phyloP scores from a whole-genome alignment of 2,888 invertebrate species.

The Pyrrhia umbra region DNA sequence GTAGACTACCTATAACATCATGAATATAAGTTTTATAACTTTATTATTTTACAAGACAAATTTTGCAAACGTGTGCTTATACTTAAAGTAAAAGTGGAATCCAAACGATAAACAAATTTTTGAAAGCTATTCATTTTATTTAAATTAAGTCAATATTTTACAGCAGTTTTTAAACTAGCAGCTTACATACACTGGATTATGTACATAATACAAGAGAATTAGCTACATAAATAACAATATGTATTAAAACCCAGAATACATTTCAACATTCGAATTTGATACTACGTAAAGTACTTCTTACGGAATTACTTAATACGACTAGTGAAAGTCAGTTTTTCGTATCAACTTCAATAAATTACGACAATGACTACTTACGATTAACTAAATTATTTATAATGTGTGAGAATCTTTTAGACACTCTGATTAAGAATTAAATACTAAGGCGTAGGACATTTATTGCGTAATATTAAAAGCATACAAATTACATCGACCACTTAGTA shows the following conservation, averaged over 20 bases:
- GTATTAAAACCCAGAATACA: slow-evolving; percentile 28
- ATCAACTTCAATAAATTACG: slow-evolving; percentile 69
- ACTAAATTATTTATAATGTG: slow-evolving; percentile 38
- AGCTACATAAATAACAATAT: slow-evolving; percentile 37
- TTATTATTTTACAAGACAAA: no score
- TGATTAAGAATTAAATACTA: slow-evolving; percentile 49
- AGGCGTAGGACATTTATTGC: slow-evolving; percentile 36
- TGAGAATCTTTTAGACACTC: slow-evolving; percentile 68
- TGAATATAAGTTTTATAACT: no score
- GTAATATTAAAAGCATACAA: slow-evolving; percentile 29
- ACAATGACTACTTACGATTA: slow-evolving; percentile 52
- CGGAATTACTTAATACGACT: slow-evolving; percentile 63
- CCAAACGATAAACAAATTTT: neutral
- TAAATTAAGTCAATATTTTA: neutral
- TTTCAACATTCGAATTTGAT: slow-evolving; percentile 22
- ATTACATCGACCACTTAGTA: neutral
- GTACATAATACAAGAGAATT: slow-evolving; percentile 50
- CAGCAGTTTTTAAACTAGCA: slow-evolving; percentile 18
- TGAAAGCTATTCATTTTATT: neutral
- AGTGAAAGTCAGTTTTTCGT: slow-evolving; percentile 67
- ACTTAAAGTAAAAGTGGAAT: neutral
- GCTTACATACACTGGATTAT: slow-evolving; percentile 34
- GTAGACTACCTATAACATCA: no score
- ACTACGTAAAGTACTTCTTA: slow-evolving; percentile 21
- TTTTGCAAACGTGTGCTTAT: no score